Evolutionary conservation across 2,797 vertebrate genomes (phyloP).

Genomic region (Molothrus ater): DNA sequence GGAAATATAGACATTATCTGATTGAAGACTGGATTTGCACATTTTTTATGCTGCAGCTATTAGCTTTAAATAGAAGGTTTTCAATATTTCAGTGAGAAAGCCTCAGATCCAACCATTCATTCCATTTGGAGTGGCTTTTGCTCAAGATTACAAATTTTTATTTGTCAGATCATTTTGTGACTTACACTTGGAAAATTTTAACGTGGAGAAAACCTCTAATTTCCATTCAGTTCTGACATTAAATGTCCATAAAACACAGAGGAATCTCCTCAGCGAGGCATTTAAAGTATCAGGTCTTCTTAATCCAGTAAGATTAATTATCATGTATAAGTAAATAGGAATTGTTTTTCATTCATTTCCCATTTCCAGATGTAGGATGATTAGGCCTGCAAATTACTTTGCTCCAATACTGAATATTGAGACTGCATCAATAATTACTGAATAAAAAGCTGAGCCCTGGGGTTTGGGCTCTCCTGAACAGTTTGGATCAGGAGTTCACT

Average conservation of each 20-base stretch:
- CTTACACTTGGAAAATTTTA: not conserved
- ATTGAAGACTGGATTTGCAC: not conserved
- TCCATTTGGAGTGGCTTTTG: not conserved
- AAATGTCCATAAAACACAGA: not conserved
- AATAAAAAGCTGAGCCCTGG: conserved; percentile 23
- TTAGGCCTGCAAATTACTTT: conserved; percentile 27
- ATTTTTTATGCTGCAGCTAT: not conserved
- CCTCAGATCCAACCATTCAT: not conserved
- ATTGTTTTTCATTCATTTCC: conserved; percentile 39
- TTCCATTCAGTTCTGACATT: not conserved
- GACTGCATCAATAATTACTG: conserved; percentile 37
- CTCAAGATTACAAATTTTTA: not conserved
- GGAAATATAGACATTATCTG: not conserved
- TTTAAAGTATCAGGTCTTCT: not conserved
- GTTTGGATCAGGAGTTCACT: conserved; percentile 27
- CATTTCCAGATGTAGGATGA: conserved; percentile 23
- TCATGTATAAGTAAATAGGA: conserved; percentile 29
- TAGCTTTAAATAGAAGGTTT: conserved; percentile 12
- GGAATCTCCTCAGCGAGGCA: not conserved
- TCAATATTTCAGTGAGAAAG: conserved; percentile 39
- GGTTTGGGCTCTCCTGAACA: conserved; percentile 14
- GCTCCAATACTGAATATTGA: conserved; percentile 15
- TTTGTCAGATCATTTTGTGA: not conserved
- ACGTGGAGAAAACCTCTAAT: not conserved
- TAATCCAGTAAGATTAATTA: conserved; percentile 44